phyloP scores from a whole-genome alignment of 2,888 invertebrate species.

The Rhagophthalmus giganteus region DNA sequence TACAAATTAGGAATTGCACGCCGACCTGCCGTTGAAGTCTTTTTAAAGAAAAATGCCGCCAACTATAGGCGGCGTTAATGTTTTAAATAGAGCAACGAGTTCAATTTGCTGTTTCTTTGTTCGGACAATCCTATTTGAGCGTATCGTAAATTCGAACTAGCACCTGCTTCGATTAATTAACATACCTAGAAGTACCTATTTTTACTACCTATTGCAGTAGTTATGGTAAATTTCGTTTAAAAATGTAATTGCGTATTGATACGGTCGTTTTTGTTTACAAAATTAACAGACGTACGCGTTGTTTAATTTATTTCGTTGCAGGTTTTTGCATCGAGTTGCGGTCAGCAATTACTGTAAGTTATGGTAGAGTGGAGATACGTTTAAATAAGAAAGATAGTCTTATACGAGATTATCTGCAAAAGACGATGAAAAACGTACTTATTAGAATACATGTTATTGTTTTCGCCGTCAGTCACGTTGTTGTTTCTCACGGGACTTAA shows the following conservation, averaged over 20 bases:
- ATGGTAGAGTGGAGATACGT: slow-evolving; percentile 38
- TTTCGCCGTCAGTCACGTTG: slow-evolving; percentile 54
- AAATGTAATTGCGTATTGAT: slow-evolving; percentile 18
- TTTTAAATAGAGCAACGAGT: too few species aligned
- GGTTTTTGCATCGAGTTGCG: slow-evolving; percentile 35
- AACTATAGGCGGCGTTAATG: too few species aligned
- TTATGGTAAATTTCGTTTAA: slow-evolving; percentile 1
- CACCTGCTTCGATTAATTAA: slow-evolving; percentile 9
- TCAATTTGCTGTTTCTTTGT: background rate
- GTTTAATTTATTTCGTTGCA: slow-evolving; percentile 30
- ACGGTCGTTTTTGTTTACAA: slow-evolving; percentile 11
- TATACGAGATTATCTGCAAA: slow-evolving; percentile 15
- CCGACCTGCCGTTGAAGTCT: too few species aligned
- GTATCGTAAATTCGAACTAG: background rate
- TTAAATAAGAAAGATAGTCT: slow-evolving; percentile 32
- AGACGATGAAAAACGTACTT: slow-evolving; percentile 47
- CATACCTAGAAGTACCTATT: slow-evolving; percentile 1
- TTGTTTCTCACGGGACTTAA: slow-evolving; percentile 54
- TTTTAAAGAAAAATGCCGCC: too few species aligned
- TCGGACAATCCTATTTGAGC: background rate
- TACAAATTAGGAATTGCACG: background rate
- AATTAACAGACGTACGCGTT: slow-evolving; percentile 23
- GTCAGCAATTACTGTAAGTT: slow-evolving; percentile 43
- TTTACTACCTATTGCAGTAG: background rate
- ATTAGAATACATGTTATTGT: slow-evolving; percentile 57